Base-by-base conservation (phyloP, 2,888 invertebrate species). In the Dynastes maya region DNA sequence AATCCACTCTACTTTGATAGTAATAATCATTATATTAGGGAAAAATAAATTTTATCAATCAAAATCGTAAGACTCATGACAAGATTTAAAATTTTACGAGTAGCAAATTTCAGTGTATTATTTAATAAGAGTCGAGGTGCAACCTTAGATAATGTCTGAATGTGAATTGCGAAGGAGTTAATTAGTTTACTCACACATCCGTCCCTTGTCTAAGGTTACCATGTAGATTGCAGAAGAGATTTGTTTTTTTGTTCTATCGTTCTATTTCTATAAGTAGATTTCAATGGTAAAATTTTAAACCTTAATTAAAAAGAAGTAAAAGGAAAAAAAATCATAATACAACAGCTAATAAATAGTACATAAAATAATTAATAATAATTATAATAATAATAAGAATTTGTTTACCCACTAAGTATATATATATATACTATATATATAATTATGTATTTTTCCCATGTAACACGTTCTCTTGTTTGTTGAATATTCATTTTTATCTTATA, bases 311-410 rank as follows among this genome's bases (percentile, higher is more conserved):
- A 8, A 11, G 45, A 11, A 45, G 45, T 45, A 76, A 64, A 49
- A 76, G 29, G 40, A 76, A 32, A 61, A 32, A 61, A 72, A 63
- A 75, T 61, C 49, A 6, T 32, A 58, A 51, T 76, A 76, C 37
- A 71, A 71, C 58, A 55, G 68, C 58, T 55, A 71, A 71, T 71
- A 71, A 71, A 71, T 71, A 71, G 55, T 71, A 55, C 51, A 68
- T 51, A 22, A 68, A 68, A 29, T 68, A 68, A 68, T 68, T 68
- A 68, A 63, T 63, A 63, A 63, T 32, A 27, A 63, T 63, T 51
- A 53, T 53, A 68, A 49, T 49, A 68, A 67, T 32, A 32, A 37
- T 37, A 37, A 37, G 0, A 37, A 37, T 70, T 70, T 53, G 32
- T 71, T 55, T 55, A 58, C 55, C 71, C 58, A 37, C 71, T 71